Evolutionary conservation across 2,888 invertebrate genomes (phyloP).

Genomic region (Hetaerina titia): DNA sequence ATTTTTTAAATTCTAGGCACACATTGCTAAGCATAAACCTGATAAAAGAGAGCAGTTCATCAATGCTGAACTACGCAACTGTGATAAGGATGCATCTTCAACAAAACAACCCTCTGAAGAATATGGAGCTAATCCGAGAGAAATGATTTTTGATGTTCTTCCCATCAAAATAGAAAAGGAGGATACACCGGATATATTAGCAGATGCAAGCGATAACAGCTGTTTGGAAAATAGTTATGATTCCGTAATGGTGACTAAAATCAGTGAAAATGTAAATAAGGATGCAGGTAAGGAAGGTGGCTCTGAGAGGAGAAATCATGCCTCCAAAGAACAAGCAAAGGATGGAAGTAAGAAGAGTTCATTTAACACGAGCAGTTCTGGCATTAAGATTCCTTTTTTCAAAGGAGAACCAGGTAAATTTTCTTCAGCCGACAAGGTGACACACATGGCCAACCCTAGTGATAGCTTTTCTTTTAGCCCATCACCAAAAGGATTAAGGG

Average conservation of each 20-base stretch:
- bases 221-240: background rate
- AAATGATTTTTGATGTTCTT: conserved; percentile 55
- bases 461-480: background rate
- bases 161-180: conserved; percentile 36
- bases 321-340: no score
- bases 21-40: background rate
- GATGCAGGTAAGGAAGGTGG: background rate
- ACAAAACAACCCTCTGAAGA: background rate
- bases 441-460: background rate
- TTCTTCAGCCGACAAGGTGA: background rate
- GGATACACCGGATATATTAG: background rate
- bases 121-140: background rate
- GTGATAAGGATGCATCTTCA: background rate
- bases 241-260: background rate
- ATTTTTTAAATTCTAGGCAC: background rate
- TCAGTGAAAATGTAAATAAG: background rate
- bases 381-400: background rate
- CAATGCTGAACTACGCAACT: background rate
- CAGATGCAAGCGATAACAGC: background rate
- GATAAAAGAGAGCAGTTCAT: background rate
- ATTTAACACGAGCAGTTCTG: background rate
- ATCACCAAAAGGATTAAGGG: background rate
- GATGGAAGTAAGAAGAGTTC: background rate
- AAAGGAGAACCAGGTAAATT: background rate
- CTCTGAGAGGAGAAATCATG: background rate